Evolutionary conservation across 2,113 vertebrate genomes (phyloP).

Genomic region (Tupaia chinensis): DNA sequence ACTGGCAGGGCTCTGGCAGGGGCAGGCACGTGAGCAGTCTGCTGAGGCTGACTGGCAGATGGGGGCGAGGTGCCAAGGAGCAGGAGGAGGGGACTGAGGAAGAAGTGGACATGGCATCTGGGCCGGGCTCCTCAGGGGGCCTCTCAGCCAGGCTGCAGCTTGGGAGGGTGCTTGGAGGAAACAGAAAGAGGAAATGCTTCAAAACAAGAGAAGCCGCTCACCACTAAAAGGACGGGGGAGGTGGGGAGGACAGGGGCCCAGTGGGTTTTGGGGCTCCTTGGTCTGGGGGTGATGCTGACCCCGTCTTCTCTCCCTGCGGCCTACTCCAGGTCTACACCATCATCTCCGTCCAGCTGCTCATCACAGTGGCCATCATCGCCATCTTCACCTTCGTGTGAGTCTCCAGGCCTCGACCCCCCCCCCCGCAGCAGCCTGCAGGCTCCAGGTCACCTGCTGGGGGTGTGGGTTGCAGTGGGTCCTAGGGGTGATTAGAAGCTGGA

Average conservation of each 20-base stretch:
- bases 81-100: neutral
- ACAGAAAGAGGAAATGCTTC: neutral
- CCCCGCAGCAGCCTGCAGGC: neutral
- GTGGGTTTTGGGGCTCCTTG: neutral
- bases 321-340: conserved; percentile 94
- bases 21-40: neutral
- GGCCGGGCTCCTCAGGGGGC: neutral
- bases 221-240: neutral
- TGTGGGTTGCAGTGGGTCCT: neutral
- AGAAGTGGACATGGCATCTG: neutral
- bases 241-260: neutral
- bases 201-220: neutral
- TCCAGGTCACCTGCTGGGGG: neutral
- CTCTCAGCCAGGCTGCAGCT: neutral
- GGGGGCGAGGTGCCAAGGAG: neutral
- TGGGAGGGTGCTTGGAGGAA: neutral
- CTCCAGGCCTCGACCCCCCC: neutral
- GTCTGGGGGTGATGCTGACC: neutral
- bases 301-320: rapidly evolving
- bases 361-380: conserved; percentile 92
- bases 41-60: neutral
- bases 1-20: neutral
- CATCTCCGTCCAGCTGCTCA: conserved; percentile 92
- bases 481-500: rapidly evolving
- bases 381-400: conserved; percentile 93